Base-by-base conservation (phyloP, 2,797 vertebrate genomes). In the Alectoris magna region DNA sequence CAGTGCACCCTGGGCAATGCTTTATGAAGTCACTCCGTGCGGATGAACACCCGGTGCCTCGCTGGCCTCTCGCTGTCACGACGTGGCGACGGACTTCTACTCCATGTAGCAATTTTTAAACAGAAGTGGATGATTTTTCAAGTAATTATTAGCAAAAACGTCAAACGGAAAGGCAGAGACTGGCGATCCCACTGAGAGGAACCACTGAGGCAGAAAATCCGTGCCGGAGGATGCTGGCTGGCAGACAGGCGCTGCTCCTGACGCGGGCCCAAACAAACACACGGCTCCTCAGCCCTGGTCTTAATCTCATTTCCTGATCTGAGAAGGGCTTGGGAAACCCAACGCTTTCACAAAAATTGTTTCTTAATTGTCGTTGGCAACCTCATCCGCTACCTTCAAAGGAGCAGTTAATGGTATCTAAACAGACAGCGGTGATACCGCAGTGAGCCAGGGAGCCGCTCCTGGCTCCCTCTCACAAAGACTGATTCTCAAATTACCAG, bases 111-210 rank as follows among this genome's bases (percentile, higher is more conserved):
- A 96, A 94, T 96, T 97, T 96, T 92, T 96, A 97, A 97, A 95
- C 91, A 96, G 92, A 94, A 97, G 86, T 85, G 94, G 93, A 96
- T 75, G 74, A 95, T 97, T 97, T 97, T 96, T 97, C 94, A 96
- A 97, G 96, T 96, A 96, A 97, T 97, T 97, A 97, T 96, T 96
- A 97, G 94, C 93, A 96, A 94, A 97, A 97, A 95, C 10, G 94
- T 96, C 96, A 96, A 96, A 95, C 84, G 95, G 91, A 93, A 95
- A 96, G 87, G 93, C 78, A 97, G 88, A 96, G 91, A 44, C 94
- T 95, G 92, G 91, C 84, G 96, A 94, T 90, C 94, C 96, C 95
- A 96, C 95, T 90, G 96, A 97, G 94, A 95, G 90, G 90, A 96
- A 94, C 94, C 80, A 97, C 94, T 92, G 96, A 97, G 97, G 93